A percentile compares a stretch with the other conserved stretches of the same genome.
Evolutionary conservation across 1,140 invertebrate species (phyloP).

Genomic region (Dinothrombium tinctorium): DNA sequence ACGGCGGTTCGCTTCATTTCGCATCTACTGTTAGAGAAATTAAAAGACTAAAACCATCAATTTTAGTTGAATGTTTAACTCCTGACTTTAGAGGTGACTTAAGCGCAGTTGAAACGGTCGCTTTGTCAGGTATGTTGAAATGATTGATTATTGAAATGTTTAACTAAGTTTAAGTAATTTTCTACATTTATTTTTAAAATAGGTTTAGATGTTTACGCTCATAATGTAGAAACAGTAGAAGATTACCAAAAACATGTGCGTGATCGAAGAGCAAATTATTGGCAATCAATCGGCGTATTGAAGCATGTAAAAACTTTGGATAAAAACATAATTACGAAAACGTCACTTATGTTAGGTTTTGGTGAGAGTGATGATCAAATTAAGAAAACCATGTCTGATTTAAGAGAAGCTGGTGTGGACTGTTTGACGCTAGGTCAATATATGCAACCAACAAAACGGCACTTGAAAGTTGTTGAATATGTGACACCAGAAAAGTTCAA

Average conservation of each 20-base stretch:
- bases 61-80: slow-evolving; percentile 87
- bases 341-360: slow-evolving; percentile 92
- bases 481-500: slow-evolving; percentile 86
- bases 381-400: slow-evolving; percentile 57
- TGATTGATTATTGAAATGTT: too few relatives aligned
- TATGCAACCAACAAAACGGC: slow-evolving; percentile 94
- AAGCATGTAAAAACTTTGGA: slow-evolving; percentile 44
- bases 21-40: slow-evolving; percentile 53
- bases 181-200: too few relatives aligned
- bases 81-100: slow-evolving; percentile 80
- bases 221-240: slow-evolving; percentile 85
- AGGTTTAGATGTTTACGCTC: slow-evolving; percentile 86
- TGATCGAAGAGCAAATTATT: slow-evolving; percentile 52
- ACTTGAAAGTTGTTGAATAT: slow-evolving; percentile 85
- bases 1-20: slow-evolving; percentile 75
- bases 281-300: slow-evolving; percentile 63
- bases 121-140: slow-evolving; percentile 46
- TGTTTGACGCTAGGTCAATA: slow-evolving; percentile 95
- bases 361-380: slow-evolving; percentile 84
- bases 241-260: slow-evolving; percentile 38
- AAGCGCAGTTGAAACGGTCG: slow-evolving; percentile 47
- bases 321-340: slow-evolving; percentile 51
- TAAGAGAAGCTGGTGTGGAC: slow-evolving; percentile 54
- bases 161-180: too few relatives aligned
- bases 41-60: slow-evolving; percentile 42